Evolutionary conservation across 1,140 invertebrate genomes (phyloP), one percentile per base, ranked within the genome.

Genomic region (Microplitis demolitor): DNA sequence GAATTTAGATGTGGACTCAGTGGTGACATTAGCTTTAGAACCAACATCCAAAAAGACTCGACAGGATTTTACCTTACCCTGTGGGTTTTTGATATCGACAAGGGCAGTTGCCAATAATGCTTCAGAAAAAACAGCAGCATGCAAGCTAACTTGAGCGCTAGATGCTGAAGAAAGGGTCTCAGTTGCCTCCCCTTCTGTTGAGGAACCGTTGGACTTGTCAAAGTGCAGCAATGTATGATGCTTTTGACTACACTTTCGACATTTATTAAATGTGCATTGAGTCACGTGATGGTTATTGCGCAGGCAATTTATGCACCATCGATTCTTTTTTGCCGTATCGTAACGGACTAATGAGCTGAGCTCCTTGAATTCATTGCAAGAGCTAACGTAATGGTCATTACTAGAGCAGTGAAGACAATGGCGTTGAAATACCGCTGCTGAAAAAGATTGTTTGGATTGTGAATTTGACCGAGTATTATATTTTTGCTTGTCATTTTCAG

Each of bases 101-200:
- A 74, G 60, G 73, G 72, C 72, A 58, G 70, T 71, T 72, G 69
- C 56, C 60, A 69, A 53, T 71, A 64, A 71, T 64, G 69, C 68
- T 54, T 63, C 33, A 70, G 69, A 63, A 74, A 53, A 66, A 71
- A 39, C 67, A 77, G 68, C 66, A 66, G 73, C 71, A 73, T 50
- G 45, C 45, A 50, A 9, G 45, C 45, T 50, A 9, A 24, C 24
- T 24, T 24, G 24, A 24, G 45, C 0, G 45, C 45, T 50, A 50
- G 45, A 0, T 6, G 2, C 6, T 50, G 45, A 24, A 0, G 24
- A 24, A 24, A 2, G 13, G 45, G 45, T 13, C 13, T 50, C 13
- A 50, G 13, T 50, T 6, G 13, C 0, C 33, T 5, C 51, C 39
- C 5, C 72, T 16, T 56, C 11, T n/a, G 14, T 0, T n/a, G 14